Conservation (phyloP, 92 coral and sea anemone species). For the Nematostella vectensis region DNA sequence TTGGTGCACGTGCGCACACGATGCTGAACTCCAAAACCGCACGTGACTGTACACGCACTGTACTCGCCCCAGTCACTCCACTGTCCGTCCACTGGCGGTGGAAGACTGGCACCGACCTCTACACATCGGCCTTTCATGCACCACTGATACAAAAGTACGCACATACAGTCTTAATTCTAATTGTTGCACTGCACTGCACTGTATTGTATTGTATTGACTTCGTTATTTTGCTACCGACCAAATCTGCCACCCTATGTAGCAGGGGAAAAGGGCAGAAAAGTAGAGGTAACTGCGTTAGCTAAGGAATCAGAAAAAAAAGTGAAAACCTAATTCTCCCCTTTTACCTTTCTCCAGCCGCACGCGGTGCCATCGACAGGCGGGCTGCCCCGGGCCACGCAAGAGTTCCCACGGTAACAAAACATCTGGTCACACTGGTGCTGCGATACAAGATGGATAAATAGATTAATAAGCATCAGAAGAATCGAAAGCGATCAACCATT, state of each 20-base stretch:
- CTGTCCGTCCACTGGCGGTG: slow-evolving; percentile 74
- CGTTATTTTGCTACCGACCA: too few relatives aligned
- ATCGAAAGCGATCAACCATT: too few relatives aligned
- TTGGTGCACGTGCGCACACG: slow-evolving; percentile 61
- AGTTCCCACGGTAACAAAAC: slow-evolving; percentile 22
- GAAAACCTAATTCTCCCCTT: too few relatives aligned
- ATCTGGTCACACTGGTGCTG: slow-evolving; percentile 40
- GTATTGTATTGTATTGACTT: too few relatives aligned
- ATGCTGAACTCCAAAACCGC: slow-evolving; percentile 75
- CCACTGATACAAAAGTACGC: slow-evolving; percentile 45
- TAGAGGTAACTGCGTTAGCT: too few relatives aligned
- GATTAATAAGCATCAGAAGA: neutral
- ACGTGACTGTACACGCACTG: slow-evolving; percentile 58
- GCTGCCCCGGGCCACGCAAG: slow-evolving; percentile 42
- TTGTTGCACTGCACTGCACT: too few relatives aligned
- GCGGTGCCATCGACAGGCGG: slow-evolving; percentile 77
- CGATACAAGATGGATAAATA: slow-evolving; percentile 1
- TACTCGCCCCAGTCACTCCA: slow-evolving; percentile 79
- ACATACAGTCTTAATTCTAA: too few relatives aligned
- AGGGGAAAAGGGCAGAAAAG: too few relatives aligned
- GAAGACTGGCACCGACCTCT: slow-evolving; percentile 53
- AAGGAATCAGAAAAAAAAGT: too few relatives aligned
- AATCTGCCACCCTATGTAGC: too few relatives aligned
- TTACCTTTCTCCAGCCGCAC: slow-evolving; percentile 76
- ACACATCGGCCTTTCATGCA: slow-evolving; percentile 71